These are phyloP conservation scores for Mimachlamys varia DNA, from an alignment of 2,888 invertebrate species.

Conservation along the genomic window DNA sequence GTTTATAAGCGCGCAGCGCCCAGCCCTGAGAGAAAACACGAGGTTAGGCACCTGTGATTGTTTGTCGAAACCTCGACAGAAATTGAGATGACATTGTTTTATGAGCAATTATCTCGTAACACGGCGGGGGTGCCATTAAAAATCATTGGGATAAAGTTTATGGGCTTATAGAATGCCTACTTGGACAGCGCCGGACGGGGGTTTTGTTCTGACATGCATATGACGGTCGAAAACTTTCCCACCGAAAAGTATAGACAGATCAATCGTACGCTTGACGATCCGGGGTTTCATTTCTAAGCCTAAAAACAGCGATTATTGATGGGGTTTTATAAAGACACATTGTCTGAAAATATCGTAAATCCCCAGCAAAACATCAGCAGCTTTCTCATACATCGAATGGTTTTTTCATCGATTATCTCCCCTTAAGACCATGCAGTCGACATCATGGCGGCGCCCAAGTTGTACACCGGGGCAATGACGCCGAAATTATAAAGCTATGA, in stretches of 20 bases:
- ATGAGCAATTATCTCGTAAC: slow-evolving; percentile 34
- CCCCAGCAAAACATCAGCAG: not conserved
- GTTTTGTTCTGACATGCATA: not conserved
- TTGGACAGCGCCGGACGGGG: not conserved
- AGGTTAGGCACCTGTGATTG: not conserved
- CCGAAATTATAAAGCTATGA: not conserved
- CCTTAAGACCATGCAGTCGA: not conserved
- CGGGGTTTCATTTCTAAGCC: not conserved
- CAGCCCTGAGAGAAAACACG: not conserved
- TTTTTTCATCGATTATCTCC: not conserved
- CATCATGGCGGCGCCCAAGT: not conserved
- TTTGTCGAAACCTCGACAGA: slow-evolving; percentile 14
- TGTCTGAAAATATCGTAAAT: not conserved
- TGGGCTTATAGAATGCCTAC: not conserved
- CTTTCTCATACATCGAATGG: not conserved
- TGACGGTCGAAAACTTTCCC: not conserved
- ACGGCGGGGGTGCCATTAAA: slow-evolving; percentile 17
- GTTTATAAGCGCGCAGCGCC: not conserved
- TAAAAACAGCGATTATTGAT: not conserved
- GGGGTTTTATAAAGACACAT: not conserved
- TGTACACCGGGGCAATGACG: not conserved
- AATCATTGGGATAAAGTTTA: not conserved
- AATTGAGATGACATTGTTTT: slow-evolving; percentile 12
- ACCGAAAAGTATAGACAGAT: not conserved
- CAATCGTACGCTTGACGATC: not conserved